These are phyloP conservation scores for Danio kyathit DNA, from an alignment of 2,797 vertebrate species.

Conservation along the genomic window DNA sequence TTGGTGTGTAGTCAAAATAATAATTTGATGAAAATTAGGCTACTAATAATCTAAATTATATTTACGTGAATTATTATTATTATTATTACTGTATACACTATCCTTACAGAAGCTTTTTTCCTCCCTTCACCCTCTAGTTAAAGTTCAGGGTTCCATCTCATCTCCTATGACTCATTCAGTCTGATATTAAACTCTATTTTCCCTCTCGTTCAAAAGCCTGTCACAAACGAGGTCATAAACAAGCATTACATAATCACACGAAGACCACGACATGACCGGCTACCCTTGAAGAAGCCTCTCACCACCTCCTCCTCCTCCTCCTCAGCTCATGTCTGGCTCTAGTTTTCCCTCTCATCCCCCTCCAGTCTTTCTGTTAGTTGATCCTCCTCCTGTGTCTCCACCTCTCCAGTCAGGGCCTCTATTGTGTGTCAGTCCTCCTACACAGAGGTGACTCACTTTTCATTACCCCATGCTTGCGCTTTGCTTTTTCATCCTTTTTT, in stretches of 20 bases:
- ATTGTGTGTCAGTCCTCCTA: conserved; percentile 48
- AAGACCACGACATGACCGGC: background rate
- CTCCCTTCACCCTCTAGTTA: background rate
- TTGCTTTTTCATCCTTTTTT: conserved; percentile 30
- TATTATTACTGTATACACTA: too few species aligned
- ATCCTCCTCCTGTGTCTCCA: conserved; percentile 11
- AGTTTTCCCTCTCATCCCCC: background rate
- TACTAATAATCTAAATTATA: too few species aligned
- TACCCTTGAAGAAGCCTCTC: background rate
- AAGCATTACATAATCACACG: background rate
- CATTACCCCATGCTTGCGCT: conserved; percentile 40
- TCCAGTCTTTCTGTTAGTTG: conserved; percentile 12
- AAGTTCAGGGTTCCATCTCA: background rate
- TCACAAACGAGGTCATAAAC: background rate
- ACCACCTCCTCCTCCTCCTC: background rate
- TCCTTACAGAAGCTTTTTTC: background rate
- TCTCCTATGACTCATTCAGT: background rate
- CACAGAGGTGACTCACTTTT: conserved; percentile 59
- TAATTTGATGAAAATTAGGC: too few species aligned
- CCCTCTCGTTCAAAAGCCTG: background rate
- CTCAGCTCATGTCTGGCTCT: background rate
- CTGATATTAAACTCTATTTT: background rate
- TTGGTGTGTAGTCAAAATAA: too few species aligned
- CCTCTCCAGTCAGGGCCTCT: conserved; percentile 10
- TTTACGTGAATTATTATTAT: too few species aligned